Evolutionary conservation across 2,888 invertebrate genomes (phyloP).

Genomic region (Alloplasta piceator): DNA sequence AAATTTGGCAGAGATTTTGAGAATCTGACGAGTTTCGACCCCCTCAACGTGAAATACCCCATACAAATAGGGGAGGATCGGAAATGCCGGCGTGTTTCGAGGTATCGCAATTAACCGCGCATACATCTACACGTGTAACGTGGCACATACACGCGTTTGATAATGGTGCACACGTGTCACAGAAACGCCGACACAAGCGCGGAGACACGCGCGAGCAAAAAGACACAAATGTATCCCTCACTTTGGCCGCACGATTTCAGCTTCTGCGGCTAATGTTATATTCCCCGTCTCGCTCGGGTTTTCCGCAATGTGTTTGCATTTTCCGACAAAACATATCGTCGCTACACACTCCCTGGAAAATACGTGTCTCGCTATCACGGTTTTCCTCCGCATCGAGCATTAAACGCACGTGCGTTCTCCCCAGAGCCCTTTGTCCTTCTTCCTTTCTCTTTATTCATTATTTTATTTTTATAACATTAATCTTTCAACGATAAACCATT

Average conservation of each 20-base stretch:
- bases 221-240: conserved; percentile 15
- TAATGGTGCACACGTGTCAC: conserved; percentile 48
- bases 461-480: too few species aligned
- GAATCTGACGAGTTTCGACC: too few species aligned
- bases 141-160: not conserved
- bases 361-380: conserved; percentile 24
- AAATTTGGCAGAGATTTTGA: too few species aligned
- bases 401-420: conserved; percentile 44
- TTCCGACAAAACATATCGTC: conserved; percentile 57
- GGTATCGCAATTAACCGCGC: conserved; percentile 60
- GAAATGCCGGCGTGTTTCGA: conserved; percentile 58
- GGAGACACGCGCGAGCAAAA: conserved; percentile 17
- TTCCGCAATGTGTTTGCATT: conserved; percentile 48
- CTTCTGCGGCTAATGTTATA: conserved; percentile 35
- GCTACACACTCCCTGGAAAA: conserved; percentile 34
- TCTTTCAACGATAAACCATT: too few species aligned
- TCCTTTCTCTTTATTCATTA: too few species aligned
- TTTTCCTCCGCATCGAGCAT: conserved; percentile 28
- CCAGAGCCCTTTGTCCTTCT: not conserved
- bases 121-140: not conserved
- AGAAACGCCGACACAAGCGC: conserved; percentile 24
- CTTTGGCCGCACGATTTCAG: conserved; percentile 11
- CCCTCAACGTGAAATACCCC: too few species aligned
- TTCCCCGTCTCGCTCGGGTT: not conserved
- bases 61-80: conserved; percentile 40